phyloP scores from a whole-genome alignment of 2,113 vertebrate genomes.

The Campylomormyrus numenius region DNA sequence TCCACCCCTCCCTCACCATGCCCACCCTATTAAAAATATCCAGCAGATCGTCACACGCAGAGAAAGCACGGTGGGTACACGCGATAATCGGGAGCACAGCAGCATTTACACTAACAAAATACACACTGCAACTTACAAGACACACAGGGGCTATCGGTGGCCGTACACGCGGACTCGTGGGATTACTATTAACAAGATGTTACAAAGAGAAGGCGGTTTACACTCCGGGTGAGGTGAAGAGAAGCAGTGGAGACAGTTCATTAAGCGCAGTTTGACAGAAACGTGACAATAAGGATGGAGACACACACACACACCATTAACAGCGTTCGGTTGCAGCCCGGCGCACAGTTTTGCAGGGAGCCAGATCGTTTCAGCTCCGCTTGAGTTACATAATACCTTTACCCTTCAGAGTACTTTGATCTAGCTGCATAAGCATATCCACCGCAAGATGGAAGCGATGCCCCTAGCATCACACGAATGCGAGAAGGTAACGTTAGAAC shows the following conservation, averaged over 20 bases:
- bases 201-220: neutral
- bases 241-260: neutral
- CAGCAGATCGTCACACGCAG: neutral
- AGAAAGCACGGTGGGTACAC: neutral
- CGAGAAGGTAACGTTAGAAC: neutral
- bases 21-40: neutral
- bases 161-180: neutral
- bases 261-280: neutral
- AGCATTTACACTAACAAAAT: too few relatives aligned
- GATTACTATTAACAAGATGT: neutral
- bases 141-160: neutral
- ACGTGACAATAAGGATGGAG: neutral
- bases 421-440: neutral
- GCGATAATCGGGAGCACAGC: too few relatives aligned
- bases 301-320: neutral
- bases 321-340: neutral
- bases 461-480: neutral
- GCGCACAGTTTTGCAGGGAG: neutral
- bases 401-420: neutral
- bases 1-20: neutral
- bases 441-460: neutral
- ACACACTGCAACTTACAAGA: too few relatives aligned
- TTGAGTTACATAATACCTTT: conserved; percentile 6
- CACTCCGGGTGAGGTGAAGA: neutral
- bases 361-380: neutral